Conservation (phyloP, 2,797 vertebrate species). For the Mus minutoides region DNA sequence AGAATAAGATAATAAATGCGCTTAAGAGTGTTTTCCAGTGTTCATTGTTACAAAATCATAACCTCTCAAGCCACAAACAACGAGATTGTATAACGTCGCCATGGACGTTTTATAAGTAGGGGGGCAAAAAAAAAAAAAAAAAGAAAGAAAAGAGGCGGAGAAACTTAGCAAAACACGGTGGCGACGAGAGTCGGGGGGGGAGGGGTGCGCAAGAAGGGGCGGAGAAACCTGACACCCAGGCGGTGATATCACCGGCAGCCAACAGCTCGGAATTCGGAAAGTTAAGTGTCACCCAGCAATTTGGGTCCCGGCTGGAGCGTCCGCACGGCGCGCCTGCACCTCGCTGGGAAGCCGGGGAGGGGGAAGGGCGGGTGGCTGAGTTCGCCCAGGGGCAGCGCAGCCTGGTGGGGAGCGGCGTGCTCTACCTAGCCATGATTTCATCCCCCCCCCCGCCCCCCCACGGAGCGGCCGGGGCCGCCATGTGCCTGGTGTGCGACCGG, state of each 20-base stretch:
- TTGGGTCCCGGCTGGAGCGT: slow-evolving; percentile 38
- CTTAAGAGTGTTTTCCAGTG: slow-evolving; percentile 55
- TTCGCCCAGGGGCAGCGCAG: slow-evolving; percentile 17
- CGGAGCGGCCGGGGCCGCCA: slow-evolving; percentile 58
- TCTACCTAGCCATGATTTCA: slow-evolving; percentile 51
- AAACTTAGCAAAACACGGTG: slow-evolving; percentile 77
- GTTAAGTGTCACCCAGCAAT: slow-evolving; percentile 78
- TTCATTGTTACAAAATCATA: slow-evolving; percentile 71
- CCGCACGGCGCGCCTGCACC: slow-evolving; percentile 20
- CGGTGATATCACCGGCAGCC: slow-evolving; percentile 72
- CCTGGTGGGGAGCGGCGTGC: neutral
- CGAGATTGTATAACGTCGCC: slow-evolving; percentile 76
- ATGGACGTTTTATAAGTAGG: slow-evolving; percentile 63
- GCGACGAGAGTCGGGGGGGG: slow-evolving; percentile 71
- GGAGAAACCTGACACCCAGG: slow-evolving; percentile 61
- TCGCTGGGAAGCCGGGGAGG: neutral
- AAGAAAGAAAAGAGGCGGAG: slow-evolving; percentile 54
- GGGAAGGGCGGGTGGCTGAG: slow-evolving; percentile 28
- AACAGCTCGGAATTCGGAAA: slow-evolving; percentile 68
- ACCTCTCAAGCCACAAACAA: slow-evolving; percentile 73
- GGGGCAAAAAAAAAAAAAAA: neutral
- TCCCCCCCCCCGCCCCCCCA: neutral
- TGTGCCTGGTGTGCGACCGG: slow-evolving; percentile 50
- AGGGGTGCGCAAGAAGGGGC: slow-evolving; percentile 68
- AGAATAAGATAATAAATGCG: slow-evolving; percentile 31